A percentile compares a stretch with the other conserved stretches of the same genome.
Evolutionary conservation across 2,888 invertebrate species (phyloP).

Genomic region (Drosophila recens): DNA sequence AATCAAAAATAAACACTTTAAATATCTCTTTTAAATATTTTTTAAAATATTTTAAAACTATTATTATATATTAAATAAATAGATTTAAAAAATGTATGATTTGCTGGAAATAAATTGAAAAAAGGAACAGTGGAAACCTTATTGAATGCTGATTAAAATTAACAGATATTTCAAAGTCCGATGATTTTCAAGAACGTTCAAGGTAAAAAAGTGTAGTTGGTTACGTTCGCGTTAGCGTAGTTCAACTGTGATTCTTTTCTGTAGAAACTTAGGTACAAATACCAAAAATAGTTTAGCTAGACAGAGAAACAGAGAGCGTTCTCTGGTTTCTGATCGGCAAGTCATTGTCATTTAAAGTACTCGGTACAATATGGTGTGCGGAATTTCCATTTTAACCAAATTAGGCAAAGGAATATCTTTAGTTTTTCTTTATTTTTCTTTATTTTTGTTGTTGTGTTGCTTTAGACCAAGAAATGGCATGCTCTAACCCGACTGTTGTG

Average conservation of each 20-base stretch:
- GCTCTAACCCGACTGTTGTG: constrained; percentile 29
- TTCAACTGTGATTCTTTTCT: constrained; percentile 24
- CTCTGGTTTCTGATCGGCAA: constrained; percentile 43
- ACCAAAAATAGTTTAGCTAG: constrained; percentile 65
- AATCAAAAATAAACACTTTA: not conserved
- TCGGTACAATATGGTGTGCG: constrained; percentile 81
- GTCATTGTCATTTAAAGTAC: constrained; percentile 76
- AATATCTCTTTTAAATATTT: not conserved
- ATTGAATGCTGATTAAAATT: too few relatives aligned
- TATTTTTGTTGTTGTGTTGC: constrained; percentile 42
- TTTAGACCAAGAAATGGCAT: constrained; percentile 71
- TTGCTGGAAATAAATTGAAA: too few relatives aligned
- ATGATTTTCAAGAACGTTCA: too few relatives aligned
- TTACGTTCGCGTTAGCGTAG: too few relatives aligned
- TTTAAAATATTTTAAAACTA: not conserved
- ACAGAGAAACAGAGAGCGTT: constrained; percentile 22
- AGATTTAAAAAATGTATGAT: too few relatives aligned
- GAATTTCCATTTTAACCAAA: constrained; percentile 84
- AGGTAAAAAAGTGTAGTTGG: too few relatives aligned
- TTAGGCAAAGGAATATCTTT: constrained; percentile 78
- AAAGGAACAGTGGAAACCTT: too few relatives aligned
- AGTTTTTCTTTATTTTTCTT: constrained; percentile 27
- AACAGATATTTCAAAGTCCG: too few relatives aligned
- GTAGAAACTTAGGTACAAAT: constrained; percentile 50
- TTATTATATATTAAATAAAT: too few relatives aligned